Evolutionary conservation across 2,113 vertebrate species (phyloP).

Genomic region (Sebastes fasciatus): DNA sequence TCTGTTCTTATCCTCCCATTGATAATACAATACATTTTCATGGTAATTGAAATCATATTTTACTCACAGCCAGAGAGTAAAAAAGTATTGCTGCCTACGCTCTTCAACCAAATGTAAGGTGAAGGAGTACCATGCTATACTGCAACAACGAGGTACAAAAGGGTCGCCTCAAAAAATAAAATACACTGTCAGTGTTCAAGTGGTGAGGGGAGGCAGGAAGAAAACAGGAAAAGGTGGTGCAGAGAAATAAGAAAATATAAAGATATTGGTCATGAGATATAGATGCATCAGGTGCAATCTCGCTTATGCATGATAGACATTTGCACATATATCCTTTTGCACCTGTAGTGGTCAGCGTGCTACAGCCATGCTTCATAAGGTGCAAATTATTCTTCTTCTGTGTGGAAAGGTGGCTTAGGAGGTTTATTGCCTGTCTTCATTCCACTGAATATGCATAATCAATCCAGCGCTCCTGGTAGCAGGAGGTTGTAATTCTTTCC

Average conservation of each 20-base stretch:
- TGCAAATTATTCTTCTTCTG: conserved; percentile 64
- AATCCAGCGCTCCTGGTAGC: conserved; percentile 67
- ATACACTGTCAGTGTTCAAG: conserved; percentile 13
- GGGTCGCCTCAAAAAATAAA: conserved; percentile 11
- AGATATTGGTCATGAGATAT: conserved; percentile 10
- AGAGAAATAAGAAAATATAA: conserved; percentile 17
- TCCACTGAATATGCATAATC: conserved; percentile 79
- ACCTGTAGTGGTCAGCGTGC: conserved; percentile 17
- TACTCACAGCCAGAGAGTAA: conserved; percentile 61
- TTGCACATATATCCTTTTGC: conserved; percentile 17
- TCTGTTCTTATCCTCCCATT: conserved; percentile 69
- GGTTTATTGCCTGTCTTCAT: conserved; percentile 71
- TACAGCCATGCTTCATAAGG: conserved; percentile 50
- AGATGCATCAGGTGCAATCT: conserved; percentile 27
- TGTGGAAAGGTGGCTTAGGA: conserved; percentile 64
- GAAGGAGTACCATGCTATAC: conserved; percentile 28
- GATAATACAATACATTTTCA: conserved; percentile 76
- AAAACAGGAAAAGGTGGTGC: conserved; percentile 6
- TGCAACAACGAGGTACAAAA: conserved; percentile 38
- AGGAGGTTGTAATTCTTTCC: conserved; percentile 70
- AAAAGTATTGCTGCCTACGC: conserved; percentile 59
- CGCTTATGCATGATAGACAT: conserved; percentile 1
- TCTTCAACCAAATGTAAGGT: conserved; percentile 56
- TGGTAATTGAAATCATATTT: conserved; percentile 77
- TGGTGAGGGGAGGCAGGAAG: neutral